Percentiles rank a stretch among this genome's conserved stretches.
phyloP scores from a whole-genome alignment of 2,888 invertebrate species.

The Aphrophora alni region DNA sequence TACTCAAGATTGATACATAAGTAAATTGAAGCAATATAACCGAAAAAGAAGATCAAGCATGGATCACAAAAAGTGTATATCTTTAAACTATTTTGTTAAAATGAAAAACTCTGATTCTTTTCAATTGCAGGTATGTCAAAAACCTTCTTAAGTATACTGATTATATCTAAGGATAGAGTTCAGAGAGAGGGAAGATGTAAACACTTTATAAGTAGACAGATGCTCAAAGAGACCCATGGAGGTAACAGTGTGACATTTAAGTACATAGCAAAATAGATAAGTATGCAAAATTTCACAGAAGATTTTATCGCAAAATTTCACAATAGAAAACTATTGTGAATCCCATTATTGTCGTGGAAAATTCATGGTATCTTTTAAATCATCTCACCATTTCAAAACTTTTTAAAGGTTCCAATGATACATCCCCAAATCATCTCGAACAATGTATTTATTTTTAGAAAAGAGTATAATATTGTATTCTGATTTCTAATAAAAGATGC shows the following conservation, averaged over 20 bases:
- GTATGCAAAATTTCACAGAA: conserved; percentile 15
- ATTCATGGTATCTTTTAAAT: neutral
- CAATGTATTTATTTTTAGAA: conserved; percentile 10
- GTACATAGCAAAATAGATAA: conserved; percentile 4
- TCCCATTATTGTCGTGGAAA: conserved; percentile 17
- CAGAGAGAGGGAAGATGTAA: conserved; percentile 3
- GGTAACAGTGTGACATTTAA: neutral
- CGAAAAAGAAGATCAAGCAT: neutral
- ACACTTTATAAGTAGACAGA: conserved; percentile 8
- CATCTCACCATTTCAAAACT: conserved; percentile 7
- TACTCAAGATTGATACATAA: conserved; percentile 10
- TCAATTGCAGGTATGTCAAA: conserved; percentile 25
- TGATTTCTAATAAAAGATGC: conserved; percentile 23
- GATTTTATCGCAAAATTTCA: conserved; percentile 11
- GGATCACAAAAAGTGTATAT: too few species aligned
- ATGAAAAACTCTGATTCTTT: conserved; percentile 19
- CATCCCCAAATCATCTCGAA: neutral
- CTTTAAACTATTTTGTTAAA: conserved; percentile 19
- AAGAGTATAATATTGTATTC: conserved; percentile 31
- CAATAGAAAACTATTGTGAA: conserved; percentile 14
- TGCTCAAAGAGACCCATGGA: conserved; percentile 3
- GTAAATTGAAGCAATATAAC: conserved; percentile 8
- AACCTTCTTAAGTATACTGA: conserved; percentile 12
- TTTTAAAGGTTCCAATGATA: conserved; percentile 14
- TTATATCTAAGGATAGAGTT: conserved; percentile 13